Base-by-base conservation (phyloP, 2,113 vertebrate species). In the Scytalopus superciliaris region DNA sequence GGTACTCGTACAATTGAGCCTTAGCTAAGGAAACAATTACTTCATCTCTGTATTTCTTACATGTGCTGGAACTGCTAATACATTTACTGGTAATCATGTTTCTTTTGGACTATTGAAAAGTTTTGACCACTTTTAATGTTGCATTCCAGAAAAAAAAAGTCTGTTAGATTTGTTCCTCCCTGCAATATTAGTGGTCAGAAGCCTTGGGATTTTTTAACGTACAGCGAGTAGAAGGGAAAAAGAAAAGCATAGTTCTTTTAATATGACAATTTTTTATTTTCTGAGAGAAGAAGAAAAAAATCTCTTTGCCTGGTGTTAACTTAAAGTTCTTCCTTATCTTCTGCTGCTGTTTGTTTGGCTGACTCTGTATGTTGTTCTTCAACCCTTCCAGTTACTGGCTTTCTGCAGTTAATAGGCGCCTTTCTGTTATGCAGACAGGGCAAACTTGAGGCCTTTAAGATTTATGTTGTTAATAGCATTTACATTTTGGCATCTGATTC, bases 131-230 rank as follows among this genome's bases (percentile, higher is more conserved):
- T 96, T 69, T 37, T 37, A 35, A 19, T 14, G 14, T 12, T 60
- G 37, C 31, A 39, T 81, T 95, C 47, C 18, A 47, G n/a, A 44
- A 47, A 74, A 28, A 50, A 72, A 84, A 47, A 12, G 6, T 60
- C 49, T 80, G 19, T 83, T 66, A 47, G 22, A 40, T 47, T 53
- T 84, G 42, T 44, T 75, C 52, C 73, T 55, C 81, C 14, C 23
- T 72, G 39, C 50, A 78, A 31, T 39, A 63, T 3, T 69, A 7
- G 8, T 60, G 33, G 27, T 60, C 27, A 52, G 24, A 91, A 60
- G 8, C 39, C 19, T 35, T 27, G 13, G 3, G 3, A 17, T 40
- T 37, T 33, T n/a, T 68, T 2, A 55, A 33, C 0, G 1, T 62
- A 47, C 4, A 56, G 9, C n/a, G 10, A 69, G 7, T 60, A 69